Evolutionary conservation across 2,113 vertebrate species (phyloP).

Genomic region (Nothocercus nigrocapillus): DNA sequence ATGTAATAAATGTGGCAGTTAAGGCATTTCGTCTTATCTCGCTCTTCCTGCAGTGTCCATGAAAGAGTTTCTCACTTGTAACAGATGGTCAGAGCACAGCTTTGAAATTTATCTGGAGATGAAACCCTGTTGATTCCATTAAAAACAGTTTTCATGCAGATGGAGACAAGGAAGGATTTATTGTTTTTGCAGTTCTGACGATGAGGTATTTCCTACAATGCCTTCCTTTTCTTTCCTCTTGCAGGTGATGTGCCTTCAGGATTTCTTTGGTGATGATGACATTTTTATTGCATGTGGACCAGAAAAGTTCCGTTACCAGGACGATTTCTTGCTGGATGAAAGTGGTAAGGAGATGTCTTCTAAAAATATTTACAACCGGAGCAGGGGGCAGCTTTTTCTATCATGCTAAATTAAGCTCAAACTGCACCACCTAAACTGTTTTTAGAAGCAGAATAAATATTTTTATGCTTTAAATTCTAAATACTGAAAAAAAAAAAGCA

Average conservation of each 20-base stretch:
- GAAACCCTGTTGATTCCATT: constrained; percentile 65
- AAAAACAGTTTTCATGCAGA: constrained; percentile 47
- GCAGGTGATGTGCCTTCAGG: constrained; percentile 95
- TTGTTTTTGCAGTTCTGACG: constrained; percentile 35
- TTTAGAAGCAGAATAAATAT: constrained; percentile 49
- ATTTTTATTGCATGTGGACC: constrained; percentile 99
- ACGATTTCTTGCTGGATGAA: constrained; percentile 98
- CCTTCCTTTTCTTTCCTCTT: constrained; percentile 69
- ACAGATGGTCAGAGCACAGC: constrained; percentile 59
- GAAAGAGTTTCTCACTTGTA: constrained; percentile 64
- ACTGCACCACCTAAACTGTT: constrained; percentile 52
- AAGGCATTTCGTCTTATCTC: constrained; percentile 11
- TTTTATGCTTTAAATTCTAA: constrained; percentile 52
- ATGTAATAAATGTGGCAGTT: constrained; percentile 65
- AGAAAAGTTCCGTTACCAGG: constrained; percentile 99
- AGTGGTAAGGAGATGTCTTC: constrained; percentile 83
- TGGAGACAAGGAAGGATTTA: constrained; percentile 18
- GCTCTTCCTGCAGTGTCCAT: constrained; percentile 31
- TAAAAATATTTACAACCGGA: constrained; percentile 52
- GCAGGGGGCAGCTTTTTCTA: constrained; percentile 47
- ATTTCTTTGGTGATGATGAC: constrained; percentile 98
- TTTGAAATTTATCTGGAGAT: constrained; percentile 65
- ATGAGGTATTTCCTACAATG: constrained; percentile 56
- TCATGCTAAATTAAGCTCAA: constrained; percentile 29
- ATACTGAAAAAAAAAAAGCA: constrained; percentile 58